Evolutionary conservation across 2,113 vertebrate genomes (phyloP), one percentile per base, ranked within the genome.

Genomic region (Sialia sialis): DNA sequence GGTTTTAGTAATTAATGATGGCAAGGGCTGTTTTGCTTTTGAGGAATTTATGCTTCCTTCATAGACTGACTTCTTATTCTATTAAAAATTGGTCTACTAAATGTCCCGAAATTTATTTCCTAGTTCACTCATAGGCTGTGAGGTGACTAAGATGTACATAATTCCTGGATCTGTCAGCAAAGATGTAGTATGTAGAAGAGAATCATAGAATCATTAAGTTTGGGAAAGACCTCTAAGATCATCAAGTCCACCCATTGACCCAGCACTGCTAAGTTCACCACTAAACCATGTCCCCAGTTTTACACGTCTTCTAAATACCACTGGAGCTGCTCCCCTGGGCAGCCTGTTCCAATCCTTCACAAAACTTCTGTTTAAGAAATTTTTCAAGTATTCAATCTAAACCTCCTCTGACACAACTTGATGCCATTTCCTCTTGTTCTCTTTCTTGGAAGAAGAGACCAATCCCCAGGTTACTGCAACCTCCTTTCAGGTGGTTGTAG

Each of bases 251-350:
- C 21, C 16, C 19, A 73, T 44, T 66, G 38, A 23, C 13, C 18
- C 20, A 75, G 13, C 11, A 25, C 23, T 74, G 38, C 21, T 4
- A 39, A 25, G 9, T 52, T 26, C 23, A n/a, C 22, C 18, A 21
- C 86, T 74, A 29, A 81, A 29, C 39, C 29, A 21, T 15, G 38
- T 30, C 7, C n/a, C 39, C 11, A 30, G 1, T 51, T 82, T 60
- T 52, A n/a, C 18, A 9, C 29, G 36, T 67, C 38, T 17, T 46
- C 54, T 60, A 46, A 72, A 30, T 46, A 44, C 29, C 23, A 30
- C 16, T 0, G 0, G n/a, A 19, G 7, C 2, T 82, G 46, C 4
- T 60, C 67, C 39, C 20, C 46, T 74, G 29, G 8, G 14, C 38
- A 81, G 27, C 27, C 32, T 59, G 7, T 46, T 82, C 46, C n/a